Conservation (phyloP, 2,888 invertebrate genomes). For the Acanthococcus lagerstroemiae region DNA sequence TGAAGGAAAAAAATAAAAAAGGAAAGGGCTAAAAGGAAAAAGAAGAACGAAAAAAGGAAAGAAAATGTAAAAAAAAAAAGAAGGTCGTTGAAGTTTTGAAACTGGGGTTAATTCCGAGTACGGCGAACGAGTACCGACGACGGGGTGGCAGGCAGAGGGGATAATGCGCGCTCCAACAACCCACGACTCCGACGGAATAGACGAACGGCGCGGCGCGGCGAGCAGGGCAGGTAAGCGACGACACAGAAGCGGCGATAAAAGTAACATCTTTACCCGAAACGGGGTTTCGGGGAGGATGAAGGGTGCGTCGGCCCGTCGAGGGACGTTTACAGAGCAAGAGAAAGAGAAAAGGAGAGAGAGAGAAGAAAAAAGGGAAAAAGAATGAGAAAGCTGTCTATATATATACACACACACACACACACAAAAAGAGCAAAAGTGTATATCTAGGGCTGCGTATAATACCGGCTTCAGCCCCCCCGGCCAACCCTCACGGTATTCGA, state of each 20-base stretch:
- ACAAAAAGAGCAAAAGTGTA: too few relatives aligned
- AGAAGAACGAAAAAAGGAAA: background rate
- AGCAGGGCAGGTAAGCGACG: background rate
- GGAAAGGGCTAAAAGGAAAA: conserved; percentile 4
- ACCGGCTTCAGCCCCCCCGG: background rate
- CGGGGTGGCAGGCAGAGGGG: background rate
- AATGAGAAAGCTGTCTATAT: too few relatives aligned
- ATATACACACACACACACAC: too few relatives aligned
- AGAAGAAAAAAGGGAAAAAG: too few relatives aligned
- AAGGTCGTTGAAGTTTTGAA: conserved; percentile 25
- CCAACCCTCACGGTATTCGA: background rate
- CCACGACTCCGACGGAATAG: too few relatives aligned
- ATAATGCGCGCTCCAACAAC: background rate
- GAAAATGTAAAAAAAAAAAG: conserved; percentile 12
- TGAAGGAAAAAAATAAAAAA: background rate
- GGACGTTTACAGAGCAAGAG: background rate
- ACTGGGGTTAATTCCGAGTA: conserved; percentile 22
- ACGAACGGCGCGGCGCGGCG: too few relatives aligned
- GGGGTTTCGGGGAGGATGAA: conserved; percentile 9
- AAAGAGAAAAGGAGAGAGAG: too few relatives aligned
- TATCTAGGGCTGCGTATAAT: background rate
- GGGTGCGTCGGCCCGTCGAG: background rate
- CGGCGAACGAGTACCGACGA: background rate
- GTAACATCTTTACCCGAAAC: conserved; percentile 22
- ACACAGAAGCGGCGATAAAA: conserved; percentile 2